Evolutionary conservation across 2,888 invertebrate genomes (phyloP), one percentile per base, ranked within the genome.

Genomic region (Tholera decimalis): DNA sequence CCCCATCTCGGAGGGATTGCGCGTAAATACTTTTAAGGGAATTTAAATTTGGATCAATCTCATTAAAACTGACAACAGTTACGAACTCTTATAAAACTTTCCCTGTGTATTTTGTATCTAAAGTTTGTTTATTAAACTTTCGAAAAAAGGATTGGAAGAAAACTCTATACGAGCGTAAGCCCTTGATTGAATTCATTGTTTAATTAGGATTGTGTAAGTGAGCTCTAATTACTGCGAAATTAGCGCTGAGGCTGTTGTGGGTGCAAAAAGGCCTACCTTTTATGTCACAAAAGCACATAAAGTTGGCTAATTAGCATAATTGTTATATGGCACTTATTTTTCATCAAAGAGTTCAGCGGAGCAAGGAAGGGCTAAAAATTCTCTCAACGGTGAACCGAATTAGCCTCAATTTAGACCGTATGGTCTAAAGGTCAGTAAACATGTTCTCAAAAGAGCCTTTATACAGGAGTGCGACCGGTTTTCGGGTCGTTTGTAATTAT

Each of bases 41-140:
- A 69, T 86, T 89, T 84, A 86, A 85, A 88, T 88, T 89, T 83
- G 84, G 86, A 88, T 87, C 88, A 89, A 89, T 89, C 88, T 90
- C 87, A 91, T 91, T 89, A 90, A 80, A 81, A 41, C 82, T 83
- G 86, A 86, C 83, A 88, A 87, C 87, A 86, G 84, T 89, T 58
- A 46, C 64, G 43, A 82, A 76, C 71, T 77, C 62, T 64, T 69
- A 82, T 54, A 77, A 59, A 88, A 87, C 72, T 83, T 79, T 55
- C 59, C 61, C 61, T 58, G 73, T 80, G 81, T 86, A 79, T 80
- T 85, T 78, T 83, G n/a, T n/a, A 77, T 83, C 80, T 80, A 73
- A 77, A 82, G 79, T 74, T 83, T 70, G 66, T 65, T 80, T 69
- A 75, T 82, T 81, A 49, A 55, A 41, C 66, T 64, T 51, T 43